phyloP scores from a whole-genome alignment of 2,113 vertebrate species.

The Odocoileus virginianus region DNA sequence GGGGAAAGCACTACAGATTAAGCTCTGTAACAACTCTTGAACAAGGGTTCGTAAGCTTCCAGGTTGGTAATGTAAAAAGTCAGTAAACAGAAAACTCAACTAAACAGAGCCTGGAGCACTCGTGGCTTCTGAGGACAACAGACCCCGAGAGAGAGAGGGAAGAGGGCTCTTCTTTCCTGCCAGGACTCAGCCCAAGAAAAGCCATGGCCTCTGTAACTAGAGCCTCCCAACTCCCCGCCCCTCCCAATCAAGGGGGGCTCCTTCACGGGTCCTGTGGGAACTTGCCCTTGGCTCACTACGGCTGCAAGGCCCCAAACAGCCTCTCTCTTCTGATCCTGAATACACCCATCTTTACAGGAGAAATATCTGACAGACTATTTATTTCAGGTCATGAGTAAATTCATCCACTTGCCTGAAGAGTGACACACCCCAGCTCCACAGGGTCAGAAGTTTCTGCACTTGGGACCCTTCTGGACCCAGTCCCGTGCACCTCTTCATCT shows the following conservation, averaged over 20 bases:
- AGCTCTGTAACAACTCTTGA: neutral
- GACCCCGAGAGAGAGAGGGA: neutral
- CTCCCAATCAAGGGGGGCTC: neutral
- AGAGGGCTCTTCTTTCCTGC: neutral
- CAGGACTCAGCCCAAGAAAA: neutral
- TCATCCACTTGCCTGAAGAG: neutral
- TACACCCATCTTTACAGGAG: neutral
- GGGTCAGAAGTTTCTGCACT: neutral
- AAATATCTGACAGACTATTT: neutral
- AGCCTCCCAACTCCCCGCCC: neutral
- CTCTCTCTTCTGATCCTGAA: neutral
- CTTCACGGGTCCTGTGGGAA: neutral
- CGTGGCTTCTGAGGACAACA: rapidly evolving
- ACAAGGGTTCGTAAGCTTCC: neutral
- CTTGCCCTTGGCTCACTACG: neutral
- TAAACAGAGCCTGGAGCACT: neutral
- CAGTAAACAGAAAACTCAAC: neutral
- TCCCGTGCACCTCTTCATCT: neutral
- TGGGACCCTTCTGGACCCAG: neutral
- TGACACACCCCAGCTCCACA: neutral
- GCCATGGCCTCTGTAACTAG: neutral
- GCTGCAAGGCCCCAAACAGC: neutral
- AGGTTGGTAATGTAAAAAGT: neutral
- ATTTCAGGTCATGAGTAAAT: neutral
- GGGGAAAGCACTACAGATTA: no score